Evolutionary conservation across 2,113 vertebrate species (phyloP).

Genomic region (Rhinopomastus cyanomelas): DNA sequence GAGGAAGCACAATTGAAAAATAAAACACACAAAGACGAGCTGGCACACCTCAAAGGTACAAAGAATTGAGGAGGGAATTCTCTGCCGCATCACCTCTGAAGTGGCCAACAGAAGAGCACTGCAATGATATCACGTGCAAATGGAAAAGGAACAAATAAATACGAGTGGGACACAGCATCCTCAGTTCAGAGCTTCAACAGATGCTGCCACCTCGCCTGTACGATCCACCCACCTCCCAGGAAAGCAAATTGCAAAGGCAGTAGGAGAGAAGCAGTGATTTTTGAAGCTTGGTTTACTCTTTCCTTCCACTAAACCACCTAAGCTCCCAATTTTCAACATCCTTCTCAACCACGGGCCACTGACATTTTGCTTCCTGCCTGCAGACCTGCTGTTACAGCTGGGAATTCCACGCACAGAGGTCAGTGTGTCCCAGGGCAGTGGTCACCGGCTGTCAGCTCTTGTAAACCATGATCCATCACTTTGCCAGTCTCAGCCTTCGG

Average conservation of each 20-base stretch:
- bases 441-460: background rate
- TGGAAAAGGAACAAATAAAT: background rate
- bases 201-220: background rate
- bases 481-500: background rate
- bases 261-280: background rate
- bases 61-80: background rate
- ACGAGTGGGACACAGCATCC: background rate
- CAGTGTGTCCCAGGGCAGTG: background rate
- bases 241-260: background rate
- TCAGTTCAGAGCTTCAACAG: background rate
- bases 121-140: rapidly evolving
- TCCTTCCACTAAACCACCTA: background rate
- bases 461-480: background rate
- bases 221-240: background rate
- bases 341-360: background rate
- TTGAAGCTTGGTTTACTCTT: background rate
- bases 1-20: background rate
- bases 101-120: background rate
- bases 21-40: background rate
- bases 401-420: background rate
- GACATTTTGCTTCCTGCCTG: background rate
- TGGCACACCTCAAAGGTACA: background rate
- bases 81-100: background rate
- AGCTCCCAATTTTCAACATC: background rate
- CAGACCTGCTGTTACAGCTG: background rate